These are phyloP conservation scores for Caenorhabditis sp. DNA, from an alignment of 2,888 invertebrate species.

Conservation along the genomic window DNA sequence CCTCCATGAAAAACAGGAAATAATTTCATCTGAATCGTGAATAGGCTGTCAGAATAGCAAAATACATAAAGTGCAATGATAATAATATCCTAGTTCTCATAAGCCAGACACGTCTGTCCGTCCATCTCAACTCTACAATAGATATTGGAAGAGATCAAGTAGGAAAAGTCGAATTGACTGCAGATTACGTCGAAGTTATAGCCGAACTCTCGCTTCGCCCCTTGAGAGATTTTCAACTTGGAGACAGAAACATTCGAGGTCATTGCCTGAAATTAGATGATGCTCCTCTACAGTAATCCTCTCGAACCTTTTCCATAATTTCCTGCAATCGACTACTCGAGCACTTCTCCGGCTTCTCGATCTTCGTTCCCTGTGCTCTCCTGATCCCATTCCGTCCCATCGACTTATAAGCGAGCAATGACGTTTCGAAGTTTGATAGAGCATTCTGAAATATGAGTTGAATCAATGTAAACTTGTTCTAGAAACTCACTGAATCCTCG, in stretches of 20 bases:
- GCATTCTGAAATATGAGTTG: conserved; percentile 11
- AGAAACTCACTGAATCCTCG: conserved; percentile 12
- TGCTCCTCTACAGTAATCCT: too few relatives aligned
- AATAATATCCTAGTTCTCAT: conserved; percentile 51
- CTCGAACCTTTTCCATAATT: conserved; percentile 45
- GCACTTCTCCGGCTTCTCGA: conserved; percentile 43
- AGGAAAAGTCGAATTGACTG: conserved; percentile 57
- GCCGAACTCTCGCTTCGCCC: conserved; percentile 61
- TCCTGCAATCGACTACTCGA: conserved; percentile 29
- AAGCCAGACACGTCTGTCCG: conserved; percentile 59
- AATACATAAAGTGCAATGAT: too few relatives aligned
- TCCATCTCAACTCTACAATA: conserved; percentile 51
- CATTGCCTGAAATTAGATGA: conserved; percentile 35
- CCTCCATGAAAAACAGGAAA: too few relatives aligned
- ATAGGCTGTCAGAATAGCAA: too few relatives aligned
- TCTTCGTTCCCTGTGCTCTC: conserved; percentile 28
- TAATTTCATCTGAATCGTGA: too few relatives aligned
- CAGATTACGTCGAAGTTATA: conserved; percentile 66
- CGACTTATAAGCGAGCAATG: conserved; percentile 44
- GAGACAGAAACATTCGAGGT: conserved; percentile 40
- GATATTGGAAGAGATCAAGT: conserved; percentile 57
- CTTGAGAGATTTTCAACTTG: conserved; percentile 51
- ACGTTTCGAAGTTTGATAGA: conserved; percentile 37
- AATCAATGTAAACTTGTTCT: neutral
- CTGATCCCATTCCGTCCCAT: conserved; percentile 34